Conservation (phyloP, 2,888 invertebrate species). For the Ellobium chinense region DNA sequence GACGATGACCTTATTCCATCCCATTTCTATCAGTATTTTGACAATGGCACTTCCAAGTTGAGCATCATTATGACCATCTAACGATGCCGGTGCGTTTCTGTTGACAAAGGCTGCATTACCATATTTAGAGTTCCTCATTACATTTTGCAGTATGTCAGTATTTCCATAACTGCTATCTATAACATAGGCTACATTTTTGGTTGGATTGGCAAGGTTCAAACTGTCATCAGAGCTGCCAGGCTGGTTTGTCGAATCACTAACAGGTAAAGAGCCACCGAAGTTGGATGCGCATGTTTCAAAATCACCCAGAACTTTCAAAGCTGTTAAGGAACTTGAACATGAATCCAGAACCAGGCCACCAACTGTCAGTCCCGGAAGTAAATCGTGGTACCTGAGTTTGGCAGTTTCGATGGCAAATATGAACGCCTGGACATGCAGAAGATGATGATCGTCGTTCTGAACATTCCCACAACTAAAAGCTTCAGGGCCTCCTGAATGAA, state of each 20-base stretch:
- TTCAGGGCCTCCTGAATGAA: slow-evolving; percentile 51
- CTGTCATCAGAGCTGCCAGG: background rate
- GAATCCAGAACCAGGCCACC: slow-evolving; percentile 65
- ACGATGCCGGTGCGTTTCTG: background rate
- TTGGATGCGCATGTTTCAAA: slow-evolving; percentile 62
- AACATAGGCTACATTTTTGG: slow-evolving; percentile 9
- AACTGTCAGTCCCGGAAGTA: slow-evolving; percentile 56
- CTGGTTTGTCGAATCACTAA: background rate
- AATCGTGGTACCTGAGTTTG: slow-evolving; percentile 53
- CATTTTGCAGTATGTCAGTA: background rate
- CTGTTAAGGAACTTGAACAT: slow-evolving; percentile 56
- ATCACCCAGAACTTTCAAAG: slow-evolving; percentile 56
- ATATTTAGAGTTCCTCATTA: background rate
- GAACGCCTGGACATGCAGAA: slow-evolving; percentile 59
- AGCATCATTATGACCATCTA: too few species aligned
- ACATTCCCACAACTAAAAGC: slow-evolving; percentile 56
- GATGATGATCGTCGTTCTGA: slow-evolving; percentile 47
- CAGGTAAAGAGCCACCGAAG: slow-evolving; percentile 14
- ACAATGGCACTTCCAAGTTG: background rate
- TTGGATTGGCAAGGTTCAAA: background rate
- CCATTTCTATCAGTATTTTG: background rate
- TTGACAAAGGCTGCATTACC: background rate
- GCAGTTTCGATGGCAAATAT: slow-evolving; percentile 61
- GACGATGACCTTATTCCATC: slow-evolving; percentile 15
- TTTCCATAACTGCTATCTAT: background rate